Evolutionary conservation across 2,113 vertebrate genomes (phyloP).

Genomic region (Dissostichus mawsoni): DNA sequence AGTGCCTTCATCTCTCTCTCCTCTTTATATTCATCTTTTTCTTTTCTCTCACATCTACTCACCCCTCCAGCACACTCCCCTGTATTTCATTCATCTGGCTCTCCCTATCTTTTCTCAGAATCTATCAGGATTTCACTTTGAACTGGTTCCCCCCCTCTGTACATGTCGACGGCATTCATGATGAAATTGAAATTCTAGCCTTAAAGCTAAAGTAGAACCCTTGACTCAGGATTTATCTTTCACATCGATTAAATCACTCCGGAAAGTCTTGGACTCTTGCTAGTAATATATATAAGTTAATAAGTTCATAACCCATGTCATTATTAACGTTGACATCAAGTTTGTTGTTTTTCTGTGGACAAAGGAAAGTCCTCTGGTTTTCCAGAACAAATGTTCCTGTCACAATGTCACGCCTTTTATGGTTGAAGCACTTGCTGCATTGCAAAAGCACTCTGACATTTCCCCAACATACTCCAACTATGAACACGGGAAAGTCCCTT

Average conservation of each 20-base stretch:
- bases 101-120: slow-evolving; percentile 49
- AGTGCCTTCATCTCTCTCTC: slow-evolving; percentile 58
- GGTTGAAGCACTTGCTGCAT: neutral
- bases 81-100: slow-evolving; percentile 65
- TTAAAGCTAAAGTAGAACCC: slow-evolving; percentile 16
- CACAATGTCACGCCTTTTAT: slow-evolving; percentile 3
- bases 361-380: neutral
- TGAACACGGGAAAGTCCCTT: slow-evolving; percentile 42
- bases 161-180: slow-evolving; percentile 36
- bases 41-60: slow-evolving; percentile 53
- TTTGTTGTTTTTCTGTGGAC: neutral
- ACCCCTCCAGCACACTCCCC: slow-evolving; percentile 50
- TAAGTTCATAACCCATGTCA: neutral
- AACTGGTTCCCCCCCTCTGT: slow-evolving; percentile 29
- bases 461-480: neutral
- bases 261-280: neutral
- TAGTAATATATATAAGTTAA: neutral
- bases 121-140: slow-evolving; percentile 75
- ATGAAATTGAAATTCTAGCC: slow-evolving; percentile 56
- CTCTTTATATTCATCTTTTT: slow-evolving; percentile 62
- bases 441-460: slow-evolving; percentile 14
- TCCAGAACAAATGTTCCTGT: slow-evolving; percentile 1
- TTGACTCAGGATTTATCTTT: slow-evolving; percentile 34
- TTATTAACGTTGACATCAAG: neutral
- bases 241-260: slow-evolving; percentile 8